These are phyloP conservation scores for Lasioglossum albipes DNA, from an alignment of 1,140 invertebrate genomes.

Conservation along the genomic window DNA sequence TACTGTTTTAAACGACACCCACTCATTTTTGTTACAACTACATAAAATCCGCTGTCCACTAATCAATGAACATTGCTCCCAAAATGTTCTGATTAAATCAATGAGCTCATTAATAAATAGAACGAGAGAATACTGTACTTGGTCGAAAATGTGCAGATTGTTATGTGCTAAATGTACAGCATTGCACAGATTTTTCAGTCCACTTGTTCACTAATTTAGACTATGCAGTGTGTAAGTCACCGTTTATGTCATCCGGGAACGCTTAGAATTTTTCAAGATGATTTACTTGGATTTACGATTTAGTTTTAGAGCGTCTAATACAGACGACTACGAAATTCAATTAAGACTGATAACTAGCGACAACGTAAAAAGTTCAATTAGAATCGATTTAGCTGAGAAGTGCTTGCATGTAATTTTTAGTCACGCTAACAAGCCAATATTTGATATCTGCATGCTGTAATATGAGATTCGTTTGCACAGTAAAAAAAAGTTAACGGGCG, in stretches of 20 bases:
- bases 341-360: no score
- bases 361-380: neutral
- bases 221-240: no score
- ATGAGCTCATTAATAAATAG: no score
- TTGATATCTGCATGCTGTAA: slow-evolving; percentile 35
- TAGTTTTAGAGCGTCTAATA: neutral
- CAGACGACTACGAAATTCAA: neutral
- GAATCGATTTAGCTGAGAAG: neutral
- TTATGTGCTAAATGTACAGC: neutral
- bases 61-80: no score
- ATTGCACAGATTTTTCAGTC: neutral
- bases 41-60: no score
- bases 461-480: slow-evolving; percentile 42
- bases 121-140: neutral
- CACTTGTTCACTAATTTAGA: neutral
- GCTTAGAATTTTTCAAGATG: neutral
- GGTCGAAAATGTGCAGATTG: neutral
- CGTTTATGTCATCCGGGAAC: neutral
- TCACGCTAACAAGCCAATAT: neutral
- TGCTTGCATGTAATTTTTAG: slow-evolving; percentile 7
- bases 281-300: neutral
- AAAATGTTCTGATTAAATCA: no score
- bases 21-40: no score
- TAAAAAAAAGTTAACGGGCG: slow-evolving; percentile 45
- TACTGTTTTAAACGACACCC: no score